A percentile compares a stretch with the other conserved stretches of the same genome.
Conservation (phyloP, 1,140 invertebrate genomes). For the Listronotus oregonensis region DNA sequence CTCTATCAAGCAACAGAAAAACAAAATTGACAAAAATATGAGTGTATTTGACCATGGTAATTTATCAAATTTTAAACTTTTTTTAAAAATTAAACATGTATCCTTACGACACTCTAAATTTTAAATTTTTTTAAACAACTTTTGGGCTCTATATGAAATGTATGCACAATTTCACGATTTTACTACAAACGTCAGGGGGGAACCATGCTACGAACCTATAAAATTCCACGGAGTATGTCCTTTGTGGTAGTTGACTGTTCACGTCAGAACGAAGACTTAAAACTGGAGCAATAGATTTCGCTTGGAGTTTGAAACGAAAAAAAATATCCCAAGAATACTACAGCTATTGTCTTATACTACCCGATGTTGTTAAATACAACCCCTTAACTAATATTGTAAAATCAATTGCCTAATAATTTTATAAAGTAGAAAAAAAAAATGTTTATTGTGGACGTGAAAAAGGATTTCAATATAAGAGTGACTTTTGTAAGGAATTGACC, state of each 20-base stretch:
- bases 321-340: not conserved
- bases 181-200: not conserved
- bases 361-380: constrained; percentile 3
- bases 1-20: constrained; percentile 4
- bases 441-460: constrained; percentile 5
- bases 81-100: too few relatives aligned
- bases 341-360: too few relatives aligned
- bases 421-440: constrained; percentile 4
- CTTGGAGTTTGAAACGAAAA: not conserved
- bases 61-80: too few relatives aligned
- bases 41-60: too few relatives aligned
- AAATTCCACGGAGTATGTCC: constrained; percentile 8
- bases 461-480: constrained; percentile 9
- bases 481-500: too few relatives aligned
- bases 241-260: not conserved
- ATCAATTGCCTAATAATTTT: not conserved
- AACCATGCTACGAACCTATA: not conserved
- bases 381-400: constrained; percentile 3
- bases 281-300: too few relatives aligned
- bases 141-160: constrained; percentile 11
- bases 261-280: constrained; percentile 1
- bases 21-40: not conserved
- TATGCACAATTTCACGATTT: constrained; percentile 8
- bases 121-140: not conserved
- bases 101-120: not conserved